phyloP scores from a whole-genome alignment of 1,140 invertebrate genomes.

The Formica exsecta region DNA sequence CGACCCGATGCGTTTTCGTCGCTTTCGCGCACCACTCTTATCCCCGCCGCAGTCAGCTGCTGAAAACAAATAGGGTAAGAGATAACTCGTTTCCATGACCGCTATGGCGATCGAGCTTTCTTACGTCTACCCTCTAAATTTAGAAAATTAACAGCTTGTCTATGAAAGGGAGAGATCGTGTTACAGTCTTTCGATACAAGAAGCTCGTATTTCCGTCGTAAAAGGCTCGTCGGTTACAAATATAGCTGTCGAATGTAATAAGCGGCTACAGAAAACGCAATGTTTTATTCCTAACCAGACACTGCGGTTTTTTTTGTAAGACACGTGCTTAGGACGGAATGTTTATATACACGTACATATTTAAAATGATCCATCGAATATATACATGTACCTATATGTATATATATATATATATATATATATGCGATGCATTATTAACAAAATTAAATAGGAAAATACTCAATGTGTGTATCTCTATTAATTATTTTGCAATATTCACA shows the following conservation, averaged over 20 bases:
- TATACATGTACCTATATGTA: not conserved
- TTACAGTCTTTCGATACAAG: constrained; percentile 20
- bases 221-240: constrained; percentile 30
- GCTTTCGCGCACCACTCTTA: constrained; percentile 69
- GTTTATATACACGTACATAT: not conserved
- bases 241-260: constrained; percentile 51
- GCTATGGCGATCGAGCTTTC: constrained; percentile 48
- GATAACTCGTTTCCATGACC: constrained; percentile 76
- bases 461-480: not conserved
- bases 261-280: constrained; percentile 18
- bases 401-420: not conserved
- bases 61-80: constrained; percentile 83
- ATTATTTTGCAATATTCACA: not conserved
- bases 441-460: not conserved
- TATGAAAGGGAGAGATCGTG: constrained; percentile 43
- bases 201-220: constrained; percentile 50
- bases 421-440: not conserved
- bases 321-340: constrained; percentile 17
- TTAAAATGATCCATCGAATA: not conserved
- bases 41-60: constrained; percentile 74
- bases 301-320: constrained; percentile 33
- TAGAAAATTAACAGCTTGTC: constrained; percentile 74
- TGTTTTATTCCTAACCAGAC: constrained; percentile 26
- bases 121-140: constrained; percentile 56
- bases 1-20: constrained; percentile 71